Conservation (phyloP, 92 coral and sea anemone genomes). For the Zoanthus gigantus region DNA sequence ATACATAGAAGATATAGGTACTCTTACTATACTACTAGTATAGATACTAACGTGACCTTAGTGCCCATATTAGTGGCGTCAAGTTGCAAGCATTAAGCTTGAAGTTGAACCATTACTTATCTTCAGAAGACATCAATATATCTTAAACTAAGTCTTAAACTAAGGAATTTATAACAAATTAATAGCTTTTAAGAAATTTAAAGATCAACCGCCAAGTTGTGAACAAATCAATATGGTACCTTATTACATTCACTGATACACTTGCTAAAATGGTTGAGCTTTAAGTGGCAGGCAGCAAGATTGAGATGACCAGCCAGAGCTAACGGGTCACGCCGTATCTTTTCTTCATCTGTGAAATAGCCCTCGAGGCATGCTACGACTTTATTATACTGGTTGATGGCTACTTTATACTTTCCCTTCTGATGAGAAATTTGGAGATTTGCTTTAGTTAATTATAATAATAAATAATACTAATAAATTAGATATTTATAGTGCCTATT, state of each 20-base stretch:
- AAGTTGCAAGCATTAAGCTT: too few relatives aligned
- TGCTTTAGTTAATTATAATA: neutral
- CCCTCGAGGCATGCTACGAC: conserved; percentile 84
- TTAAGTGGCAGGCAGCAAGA: conserved; percentile 89
- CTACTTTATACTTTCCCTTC: conserved; percentile 86
- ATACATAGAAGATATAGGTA: too few relatives aligned
- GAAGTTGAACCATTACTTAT: too few relatives aligned
- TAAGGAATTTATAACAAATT: neutral
- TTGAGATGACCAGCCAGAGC: conserved; percentile 91
- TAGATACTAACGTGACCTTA: too few relatives aligned
- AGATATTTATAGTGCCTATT: too few relatives aligned
- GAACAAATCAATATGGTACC: conserved; percentile 43
- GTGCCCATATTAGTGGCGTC: too few relatives aligned
- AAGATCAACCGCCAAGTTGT: too few relatives aligned
- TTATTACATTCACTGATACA: conserved; percentile 90
- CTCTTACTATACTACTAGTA: too few relatives aligned
- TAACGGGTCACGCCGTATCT: conserved; percentile 69
- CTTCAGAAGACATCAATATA: too few relatives aligned
- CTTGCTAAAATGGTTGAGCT: conserved; percentile 77
- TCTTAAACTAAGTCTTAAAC: too few relatives aligned
- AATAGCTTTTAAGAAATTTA: neutral
- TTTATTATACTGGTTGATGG: conserved; percentile 79
- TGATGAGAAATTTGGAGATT: conserved; percentile 23
- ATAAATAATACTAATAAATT: too few relatives aligned
- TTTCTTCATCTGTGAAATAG: conserved; percentile 72